phyloP scores from a whole-genome alignment of 2,888 invertebrate genomes.

The Drosophila paracracens region DNA sequence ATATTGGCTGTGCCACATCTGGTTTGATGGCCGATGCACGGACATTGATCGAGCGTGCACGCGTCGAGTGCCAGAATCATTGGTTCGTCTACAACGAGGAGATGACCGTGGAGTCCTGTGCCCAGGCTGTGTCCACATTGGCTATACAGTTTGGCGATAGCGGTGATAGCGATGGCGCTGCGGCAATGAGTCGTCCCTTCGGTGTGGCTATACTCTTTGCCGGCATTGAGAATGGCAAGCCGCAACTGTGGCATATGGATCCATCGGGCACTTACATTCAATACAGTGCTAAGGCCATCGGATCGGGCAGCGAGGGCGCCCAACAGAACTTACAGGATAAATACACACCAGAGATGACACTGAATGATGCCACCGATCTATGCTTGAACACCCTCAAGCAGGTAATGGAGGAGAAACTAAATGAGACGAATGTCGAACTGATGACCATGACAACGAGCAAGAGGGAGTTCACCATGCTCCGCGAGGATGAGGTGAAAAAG shows the following conservation, averaged over 20 bases:
- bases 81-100: conserved; percentile 99
- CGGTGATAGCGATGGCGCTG: conserved; percentile 97
- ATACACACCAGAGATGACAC: conserved; percentile 94
- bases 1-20: conserved; percentile 98
- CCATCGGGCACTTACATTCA: conserved; percentile 99
- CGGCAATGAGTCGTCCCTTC: conserved; percentile 98
- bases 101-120: conserved; percentile 98
- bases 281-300: conserved; percentile 99
- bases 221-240: conserved; percentile 95
- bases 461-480: conserved; percentile 94
- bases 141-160: conserved; percentile 99
- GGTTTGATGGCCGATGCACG: conserved; percentile 99
- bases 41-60: conserved; percentile 96
- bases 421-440: conserved; percentile 98
- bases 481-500: conserved; percentile 95
- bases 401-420: conserved; percentile 99
- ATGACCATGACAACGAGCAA: conserved; percentile 95
- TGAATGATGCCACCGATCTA: conserved; percentile 96
- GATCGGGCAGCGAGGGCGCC: conserved; percentile 99
- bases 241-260: conserved; percentile 99
- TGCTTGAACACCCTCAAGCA: conserved; percentile 95
- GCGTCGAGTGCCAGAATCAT: conserved; percentile 98
- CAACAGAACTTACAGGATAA: conserved; percentile 95
- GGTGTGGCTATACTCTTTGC: conserved; percentile 99
- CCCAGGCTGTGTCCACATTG: conserved; percentile 98